These are phyloP conservation scores for Ichneumoninae sp. DNA, from an alignment of 2,888 invertebrate species.

Conservation along the genomic window DNA sequence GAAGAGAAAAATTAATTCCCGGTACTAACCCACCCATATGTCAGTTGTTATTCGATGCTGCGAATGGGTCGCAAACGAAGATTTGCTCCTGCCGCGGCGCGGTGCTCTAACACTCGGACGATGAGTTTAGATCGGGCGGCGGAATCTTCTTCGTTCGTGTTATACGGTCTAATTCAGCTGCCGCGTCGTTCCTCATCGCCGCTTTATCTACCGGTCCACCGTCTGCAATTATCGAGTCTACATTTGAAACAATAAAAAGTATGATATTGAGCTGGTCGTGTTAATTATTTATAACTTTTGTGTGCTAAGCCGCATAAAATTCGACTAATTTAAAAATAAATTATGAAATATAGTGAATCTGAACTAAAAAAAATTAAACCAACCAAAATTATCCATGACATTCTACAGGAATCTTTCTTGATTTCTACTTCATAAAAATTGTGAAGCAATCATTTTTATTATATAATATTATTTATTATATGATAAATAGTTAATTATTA, in stretches of 20 bases:
- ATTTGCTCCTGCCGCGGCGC: conserved; percentile 21
- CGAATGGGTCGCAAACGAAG: conserved; percentile 38
- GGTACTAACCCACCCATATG: conserved; percentile 35
- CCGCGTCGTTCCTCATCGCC: conserved; percentile 94
- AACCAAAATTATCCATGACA: too few relatives aligned
- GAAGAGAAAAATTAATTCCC: conserved; percentile 48
- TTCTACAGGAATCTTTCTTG: too few relatives aligned
- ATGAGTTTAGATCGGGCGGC: conserved; percentile 81
- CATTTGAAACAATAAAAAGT: conserved; percentile 11
- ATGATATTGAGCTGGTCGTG: background rate
- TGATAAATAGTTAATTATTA: background rate
- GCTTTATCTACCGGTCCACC: conserved; percentile 88
- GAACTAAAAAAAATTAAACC: background rate
- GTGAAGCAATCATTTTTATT: too few relatives aligned
- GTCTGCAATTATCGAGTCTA: conserved; percentile 69
- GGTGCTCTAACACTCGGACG: conserved; percentile 62
- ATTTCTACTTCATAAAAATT: too few relatives aligned
- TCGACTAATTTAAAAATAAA: background rate
- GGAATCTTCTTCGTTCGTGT: conserved; percentile 89
- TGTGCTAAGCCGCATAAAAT: background rate
- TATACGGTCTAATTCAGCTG: conserved; percentile 96
- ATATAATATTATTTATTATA: too few relatives aligned
- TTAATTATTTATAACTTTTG: background rate
- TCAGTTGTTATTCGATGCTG: conserved; percentile 33
- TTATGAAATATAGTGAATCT: background rate